Evolutionary conservation across 1,140 invertebrate genomes (phyloP).

Genomic region (Chymomyza costata): DNA sequence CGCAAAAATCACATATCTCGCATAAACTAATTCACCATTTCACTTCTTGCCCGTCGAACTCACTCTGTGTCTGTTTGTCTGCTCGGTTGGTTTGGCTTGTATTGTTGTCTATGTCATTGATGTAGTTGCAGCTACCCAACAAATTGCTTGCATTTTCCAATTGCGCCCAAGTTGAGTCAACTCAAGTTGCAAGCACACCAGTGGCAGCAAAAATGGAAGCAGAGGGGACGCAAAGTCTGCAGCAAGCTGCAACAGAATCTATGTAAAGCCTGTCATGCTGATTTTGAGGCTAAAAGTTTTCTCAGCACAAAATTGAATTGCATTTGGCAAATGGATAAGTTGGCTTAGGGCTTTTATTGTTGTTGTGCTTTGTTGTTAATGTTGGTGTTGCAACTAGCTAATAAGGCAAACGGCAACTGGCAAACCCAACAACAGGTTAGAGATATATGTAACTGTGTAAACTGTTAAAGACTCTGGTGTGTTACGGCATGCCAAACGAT

Average conservation of each 20-base stretch:
- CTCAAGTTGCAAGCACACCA: background rate
- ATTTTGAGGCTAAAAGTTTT: background rate
- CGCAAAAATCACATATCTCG: too few species aligned
- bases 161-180: slow-evolving; percentile 22
- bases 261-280: slow-evolving; percentile 40
- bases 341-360: too few species aligned
- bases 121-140: slow-evolving; percentile 1
- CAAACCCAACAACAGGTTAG: slow-evolving; percentile 32
- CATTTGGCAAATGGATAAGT: slow-evolving; percentile 7
- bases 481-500: slow-evolving; percentile 24
- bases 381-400: too few species aligned
- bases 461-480: slow-evolving; percentile 7
- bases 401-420: slow-evolving; percentile 1
- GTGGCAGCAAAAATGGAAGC: too few species aligned
- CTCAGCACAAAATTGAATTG: slow-evolving; percentile 39
- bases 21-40: too few species aligned
- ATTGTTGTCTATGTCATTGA: background rate
- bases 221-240: too few species aligned
- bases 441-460: slow-evolving; percentile 38
- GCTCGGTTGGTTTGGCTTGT: background rate
- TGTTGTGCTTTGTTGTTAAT: too few species aligned
- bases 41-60: too few species aligned
- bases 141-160: background rate
- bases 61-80: too few species aligned
- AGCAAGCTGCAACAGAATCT: slow-evolving; percentile 31